Conservation (phyloP, 53 echinoderm and acorn worm species). For the Astropecten irregularis region DNA sequence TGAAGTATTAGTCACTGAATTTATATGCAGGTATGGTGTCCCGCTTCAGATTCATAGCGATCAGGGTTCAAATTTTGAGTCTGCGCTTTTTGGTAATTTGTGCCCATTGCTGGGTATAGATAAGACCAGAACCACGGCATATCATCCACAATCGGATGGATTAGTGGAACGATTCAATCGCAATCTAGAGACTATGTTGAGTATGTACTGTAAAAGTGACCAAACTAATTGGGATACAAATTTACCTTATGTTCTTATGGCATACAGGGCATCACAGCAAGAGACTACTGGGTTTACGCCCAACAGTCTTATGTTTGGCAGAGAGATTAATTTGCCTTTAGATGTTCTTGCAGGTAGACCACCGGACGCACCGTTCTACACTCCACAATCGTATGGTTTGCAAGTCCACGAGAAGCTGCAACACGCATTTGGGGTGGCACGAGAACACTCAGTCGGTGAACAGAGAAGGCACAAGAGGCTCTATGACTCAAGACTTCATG, state of each 20-base stretch:
- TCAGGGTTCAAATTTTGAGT: constrained; percentile 1
- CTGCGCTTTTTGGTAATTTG: not conserved
- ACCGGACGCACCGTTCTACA: not conserved
- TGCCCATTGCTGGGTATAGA: not conserved
- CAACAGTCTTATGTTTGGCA: not conserved
- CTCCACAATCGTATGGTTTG: not conserved
- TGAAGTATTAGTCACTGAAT: not conserved
- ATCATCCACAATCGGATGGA: constrained; percentile 2
- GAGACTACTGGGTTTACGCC: constrained; percentile 6
- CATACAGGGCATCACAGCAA: not conserved
- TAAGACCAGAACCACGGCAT: not conserved
- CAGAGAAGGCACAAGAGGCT: constrained; percentile 11
- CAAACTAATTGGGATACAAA: not conserved
- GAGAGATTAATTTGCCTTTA: not conserved
- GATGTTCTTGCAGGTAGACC: not conserved
- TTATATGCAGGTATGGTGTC: not conserved
- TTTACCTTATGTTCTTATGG: constrained; percentile 22
- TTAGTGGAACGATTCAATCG: not conserved
- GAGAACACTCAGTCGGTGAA: not conserved
- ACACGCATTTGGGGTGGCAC: constrained; percentile 3
- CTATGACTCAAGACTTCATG: not conserved
- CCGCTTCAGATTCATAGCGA: not conserved
- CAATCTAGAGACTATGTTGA: not conserved
- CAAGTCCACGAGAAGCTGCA: not conserved
- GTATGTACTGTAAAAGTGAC: not conserved